A percentile compares a stretch with the other conserved stretches of the same genome.
Evolutionary conservation across 2,888 invertebrate species (phyloP).

Genomic region (Latheticus oryzae): DNA sequence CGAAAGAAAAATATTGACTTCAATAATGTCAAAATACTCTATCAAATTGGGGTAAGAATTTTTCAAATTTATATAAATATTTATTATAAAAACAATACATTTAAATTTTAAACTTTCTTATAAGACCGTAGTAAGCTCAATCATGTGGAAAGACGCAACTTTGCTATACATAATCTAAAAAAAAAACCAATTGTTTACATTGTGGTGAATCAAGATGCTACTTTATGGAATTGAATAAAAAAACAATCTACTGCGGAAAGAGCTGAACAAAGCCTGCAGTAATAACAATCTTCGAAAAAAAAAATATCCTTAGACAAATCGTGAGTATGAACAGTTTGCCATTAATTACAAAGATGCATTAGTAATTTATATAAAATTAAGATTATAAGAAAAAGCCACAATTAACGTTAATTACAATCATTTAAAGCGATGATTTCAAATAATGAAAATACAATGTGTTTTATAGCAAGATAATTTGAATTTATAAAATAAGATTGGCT

Average conservation of each 20-base stretch:
- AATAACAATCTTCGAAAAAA: constrained; percentile 22
- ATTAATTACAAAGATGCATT: too few relatives aligned
- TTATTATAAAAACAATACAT: too few relatives aligned
- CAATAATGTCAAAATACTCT: constrained; percentile 73
- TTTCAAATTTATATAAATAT: background rate
- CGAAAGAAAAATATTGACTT: constrained; percentile 68
- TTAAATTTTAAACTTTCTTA: constrained; percentile 24
- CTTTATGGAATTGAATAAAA: constrained; percentile 10
- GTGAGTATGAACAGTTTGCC: too few relatives aligned
- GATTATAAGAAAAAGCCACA: too few relatives aligned
- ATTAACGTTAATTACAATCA: constrained; percentile 1
- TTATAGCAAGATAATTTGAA: constrained; percentile 12
- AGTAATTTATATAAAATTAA: too few relatives aligned
- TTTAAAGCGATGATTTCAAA: background rate
- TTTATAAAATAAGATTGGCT: constrained; percentile 13
- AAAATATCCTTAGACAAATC: constrained; percentile 7
- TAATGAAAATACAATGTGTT: constrained; percentile 5
- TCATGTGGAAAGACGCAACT: constrained; percentile 23
- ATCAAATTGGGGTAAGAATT: constrained; percentile 79
- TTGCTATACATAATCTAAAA: constrained; percentile 9
- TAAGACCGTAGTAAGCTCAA: constrained; percentile 13
- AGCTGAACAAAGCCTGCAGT: constrained; percentile 46
- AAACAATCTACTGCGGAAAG: constrained; percentile 44
- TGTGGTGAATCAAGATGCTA: constrained; percentile 12
- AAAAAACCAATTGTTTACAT: constrained; percentile 29